phyloP scores from a whole-genome alignment of 2,888 invertebrate species.

The Sympetrum striolatum region DNA sequence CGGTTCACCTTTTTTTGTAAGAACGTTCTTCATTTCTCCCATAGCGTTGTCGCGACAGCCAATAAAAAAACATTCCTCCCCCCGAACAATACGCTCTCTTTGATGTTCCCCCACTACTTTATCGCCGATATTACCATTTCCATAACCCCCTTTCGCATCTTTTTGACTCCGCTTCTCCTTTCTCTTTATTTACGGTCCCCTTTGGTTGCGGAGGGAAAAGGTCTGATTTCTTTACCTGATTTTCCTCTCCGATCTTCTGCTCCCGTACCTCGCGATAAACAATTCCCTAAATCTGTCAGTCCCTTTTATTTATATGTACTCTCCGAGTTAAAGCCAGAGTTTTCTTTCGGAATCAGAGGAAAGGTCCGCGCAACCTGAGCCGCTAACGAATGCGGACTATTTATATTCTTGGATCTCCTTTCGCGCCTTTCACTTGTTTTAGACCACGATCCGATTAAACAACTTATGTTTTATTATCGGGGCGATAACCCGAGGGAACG shows the following conservation, averaged over 20 bases:
- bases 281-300: background rate
- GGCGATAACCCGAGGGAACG: background rate
- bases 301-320: background rate
- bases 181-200: background rate
- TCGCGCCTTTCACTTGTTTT: too few relatives aligned
- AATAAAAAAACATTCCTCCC: background rate
- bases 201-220: background rate
- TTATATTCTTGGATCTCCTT: background rate
- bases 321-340: background rate
- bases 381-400: background rate
- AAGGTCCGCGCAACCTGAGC: background rate
- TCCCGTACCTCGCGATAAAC: background rate
- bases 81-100: background rate
- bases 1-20: background rate
- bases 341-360: background rate
- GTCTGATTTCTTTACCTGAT: background rate
- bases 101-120: background rate
- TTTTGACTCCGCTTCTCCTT: background rate
- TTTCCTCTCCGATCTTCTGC: background rate
- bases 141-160: background rate
- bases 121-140: background rate
- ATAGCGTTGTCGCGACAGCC: background rate
- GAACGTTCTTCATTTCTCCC: background rate
- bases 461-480: background rate
- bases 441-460: background rate